These are phyloP conservation scores for Bombus picipes DNA, from an alignment of 1,140 invertebrate species.

Conservation along the genomic window DNA sequence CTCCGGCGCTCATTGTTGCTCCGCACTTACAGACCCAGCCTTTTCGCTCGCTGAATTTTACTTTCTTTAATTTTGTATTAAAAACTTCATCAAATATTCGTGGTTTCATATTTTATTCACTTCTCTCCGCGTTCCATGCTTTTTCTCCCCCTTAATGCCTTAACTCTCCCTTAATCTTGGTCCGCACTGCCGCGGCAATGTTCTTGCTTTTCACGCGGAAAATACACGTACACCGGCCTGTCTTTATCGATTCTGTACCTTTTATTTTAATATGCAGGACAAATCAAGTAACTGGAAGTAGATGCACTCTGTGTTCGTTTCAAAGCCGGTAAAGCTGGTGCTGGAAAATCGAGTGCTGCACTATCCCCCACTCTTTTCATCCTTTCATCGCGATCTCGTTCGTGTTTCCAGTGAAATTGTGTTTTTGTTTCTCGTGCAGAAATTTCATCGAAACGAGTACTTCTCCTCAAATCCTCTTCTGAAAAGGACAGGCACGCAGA, in stretches of 20 bases:
- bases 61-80: constrained; percentile 35
- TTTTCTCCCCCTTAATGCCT: not conserved
- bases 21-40: not conserved
- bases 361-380: not conserved
- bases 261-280: constrained; percentile 6
- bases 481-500: too few species aligned
- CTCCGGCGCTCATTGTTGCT: not conserved
- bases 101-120: too few species aligned
- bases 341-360: not conserved
- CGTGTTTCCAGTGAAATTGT: not conserved
- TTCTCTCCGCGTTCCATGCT: not conserved
- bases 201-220: too few species aligned
- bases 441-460: not conserved
- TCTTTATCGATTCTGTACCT: not conserved
- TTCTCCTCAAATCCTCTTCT: not conserved
- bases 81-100: constrained; percentile 33
- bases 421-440: not conserved
- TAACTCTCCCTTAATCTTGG: too few species aligned
- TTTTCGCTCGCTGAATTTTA: constrained; percentile 12
- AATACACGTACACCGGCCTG: too few species aligned
- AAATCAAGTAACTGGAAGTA: not conserved
- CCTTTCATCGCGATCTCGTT: not conserved
- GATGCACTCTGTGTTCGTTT: not conserved
- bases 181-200: too few species aligned
- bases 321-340: not conserved